A percentile compares a stretch with the other conserved stretches of the same genome.
phyloP scores from a whole-genome alignment of 1,140 invertebrate species.

The Drosophila novamexicana region DNA sequence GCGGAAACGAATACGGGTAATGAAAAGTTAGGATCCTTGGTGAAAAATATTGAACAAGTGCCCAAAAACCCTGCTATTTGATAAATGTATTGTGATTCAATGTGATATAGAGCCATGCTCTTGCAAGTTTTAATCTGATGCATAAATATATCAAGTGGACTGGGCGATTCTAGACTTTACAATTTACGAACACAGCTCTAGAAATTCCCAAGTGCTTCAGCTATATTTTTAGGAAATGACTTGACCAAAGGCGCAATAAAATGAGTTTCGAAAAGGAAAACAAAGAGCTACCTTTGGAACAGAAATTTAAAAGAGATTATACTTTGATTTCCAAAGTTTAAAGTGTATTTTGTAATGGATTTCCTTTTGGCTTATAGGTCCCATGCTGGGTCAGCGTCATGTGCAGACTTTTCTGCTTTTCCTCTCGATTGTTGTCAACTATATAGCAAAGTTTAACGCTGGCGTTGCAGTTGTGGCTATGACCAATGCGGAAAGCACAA shows the following conservation, averaged over 20 bases:
- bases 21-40: neutral
- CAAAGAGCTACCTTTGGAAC: too few species aligned
- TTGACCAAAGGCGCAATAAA: neutral
- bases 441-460: constrained; percentile 69
- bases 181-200: neutral
- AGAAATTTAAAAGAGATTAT: too few species aligned
- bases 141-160: neutral
- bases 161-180: neutral
- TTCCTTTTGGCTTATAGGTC: constrained; percentile 40
- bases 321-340: too few species aligned
- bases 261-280: neutral
- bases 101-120: neutral
- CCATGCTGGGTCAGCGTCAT: constrained; percentile 69
- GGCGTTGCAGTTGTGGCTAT: constrained; percentile 77
- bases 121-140: neutral
- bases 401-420: constrained; percentile 72
- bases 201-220: neutral
- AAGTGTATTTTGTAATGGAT: neutral
- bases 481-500: constrained; percentile 68
- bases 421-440: constrained; percentile 66
- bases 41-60: neutral
- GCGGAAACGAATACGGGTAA: constrained; percentile 51
- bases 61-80: too few species aligned
- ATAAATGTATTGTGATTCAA: too few species aligned
- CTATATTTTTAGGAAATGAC: neutral